phyloP scores from a whole-genome alignment of 1,140 invertebrate genomes.

The Pentalonia nigronervosa region DNA sequence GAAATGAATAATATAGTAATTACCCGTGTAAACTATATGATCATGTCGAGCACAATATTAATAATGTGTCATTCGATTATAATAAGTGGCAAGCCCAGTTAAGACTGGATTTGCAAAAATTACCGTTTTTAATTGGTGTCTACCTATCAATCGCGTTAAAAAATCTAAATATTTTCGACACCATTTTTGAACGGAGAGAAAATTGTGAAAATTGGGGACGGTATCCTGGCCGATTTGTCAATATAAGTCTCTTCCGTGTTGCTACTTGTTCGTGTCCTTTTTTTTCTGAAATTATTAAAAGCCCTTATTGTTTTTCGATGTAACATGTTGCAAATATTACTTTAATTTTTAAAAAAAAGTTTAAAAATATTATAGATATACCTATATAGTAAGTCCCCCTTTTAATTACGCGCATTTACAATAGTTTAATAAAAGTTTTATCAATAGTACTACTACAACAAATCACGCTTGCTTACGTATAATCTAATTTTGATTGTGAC shows the following conservation, averaged over 20 bases:
- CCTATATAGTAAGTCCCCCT: background rate
- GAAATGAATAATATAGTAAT: background rate
- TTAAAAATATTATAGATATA: background rate
- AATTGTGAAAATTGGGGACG: background rate
- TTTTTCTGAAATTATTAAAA: background rate
- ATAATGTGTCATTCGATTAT: background rate
- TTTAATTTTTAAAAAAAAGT: background rate
- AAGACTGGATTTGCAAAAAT: background rate
- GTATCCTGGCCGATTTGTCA: background rate
- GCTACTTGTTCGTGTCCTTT: background rate
- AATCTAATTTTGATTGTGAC: background rate
- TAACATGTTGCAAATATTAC: background rate
- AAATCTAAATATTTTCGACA: background rate
- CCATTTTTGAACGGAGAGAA: background rate
- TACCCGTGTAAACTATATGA: background rate
- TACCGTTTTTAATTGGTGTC: no score
- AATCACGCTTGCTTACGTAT: background rate
- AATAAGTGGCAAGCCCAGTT: background rate
- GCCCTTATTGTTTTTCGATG: background rate
- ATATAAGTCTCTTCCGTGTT: background rate
- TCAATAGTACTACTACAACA: background rate
- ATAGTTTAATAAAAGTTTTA: background rate
- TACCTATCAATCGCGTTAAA: background rate
- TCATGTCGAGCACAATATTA: background rate
- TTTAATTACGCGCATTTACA: background rate